Percentiles rank a stretch among this genome's conserved stretches.
Conservation (phyloP, 2,888 invertebrate species). For the Lycia hirtaria region DNA sequence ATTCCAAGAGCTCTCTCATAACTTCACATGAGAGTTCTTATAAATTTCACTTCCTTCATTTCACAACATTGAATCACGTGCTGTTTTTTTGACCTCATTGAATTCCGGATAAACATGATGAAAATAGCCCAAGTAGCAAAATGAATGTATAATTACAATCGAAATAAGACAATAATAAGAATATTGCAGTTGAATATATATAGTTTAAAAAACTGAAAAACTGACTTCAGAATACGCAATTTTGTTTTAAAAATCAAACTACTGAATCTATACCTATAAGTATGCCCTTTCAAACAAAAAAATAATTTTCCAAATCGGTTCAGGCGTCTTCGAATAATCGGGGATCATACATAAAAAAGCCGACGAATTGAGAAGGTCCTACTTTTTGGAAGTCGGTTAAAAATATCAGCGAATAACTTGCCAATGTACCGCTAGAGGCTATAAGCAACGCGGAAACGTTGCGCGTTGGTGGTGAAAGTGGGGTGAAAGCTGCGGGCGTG, state of each 20-base stretch:
- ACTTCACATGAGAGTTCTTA: not conserved
- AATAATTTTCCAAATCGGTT: too few species aligned
- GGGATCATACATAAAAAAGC: too few species aligned
- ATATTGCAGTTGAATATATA: conserved; percentile 50
- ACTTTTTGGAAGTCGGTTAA: too few species aligned
- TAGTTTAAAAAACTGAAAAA: too few species aligned
- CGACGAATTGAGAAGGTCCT: too few species aligned
- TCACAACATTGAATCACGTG: not conserved
- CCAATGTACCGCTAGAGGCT: conserved; percentile 50
- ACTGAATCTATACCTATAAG: too few species aligned
- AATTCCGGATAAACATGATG: not conserved
- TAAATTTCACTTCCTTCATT: not conserved
- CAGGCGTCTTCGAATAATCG: too few species aligned
- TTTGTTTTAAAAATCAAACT: too few species aligned
- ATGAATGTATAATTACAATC: conserved; percentile 6
- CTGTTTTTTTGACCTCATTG: not conserved
- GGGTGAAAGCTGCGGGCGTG: conserved; percentile 78
- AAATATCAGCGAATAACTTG: conserved; percentile 49
- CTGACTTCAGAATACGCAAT: too few species aligned
- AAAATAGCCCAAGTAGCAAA: not conserved
- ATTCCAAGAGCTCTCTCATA: not conserved
- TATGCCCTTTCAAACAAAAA: too few species aligned
- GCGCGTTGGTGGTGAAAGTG: conserved; percentile 81
- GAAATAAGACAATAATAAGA: conserved; percentile 26
- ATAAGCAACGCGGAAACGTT: conserved; percentile 76